Evolutionary conservation across 2,888 invertebrate genomes (phyloP), one percentile per base, ranked within the genome.

Genomic region (Tenthredo notha): DNA sequence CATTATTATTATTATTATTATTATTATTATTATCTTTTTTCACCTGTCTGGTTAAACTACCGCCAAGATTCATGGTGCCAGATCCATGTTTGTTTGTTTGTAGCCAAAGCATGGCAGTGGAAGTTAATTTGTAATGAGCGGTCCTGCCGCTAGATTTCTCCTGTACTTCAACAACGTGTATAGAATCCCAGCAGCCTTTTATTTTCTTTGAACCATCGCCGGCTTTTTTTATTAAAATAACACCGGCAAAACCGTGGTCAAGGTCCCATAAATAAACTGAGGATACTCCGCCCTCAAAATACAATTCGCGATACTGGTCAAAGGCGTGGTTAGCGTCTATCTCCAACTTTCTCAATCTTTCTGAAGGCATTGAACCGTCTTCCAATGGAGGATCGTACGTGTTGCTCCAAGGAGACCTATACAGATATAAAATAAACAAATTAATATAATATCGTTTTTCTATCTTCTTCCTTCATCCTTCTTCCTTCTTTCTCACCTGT

Each of bases 221-320:
- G 0, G 98, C 98, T 94, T 99, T 99, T 94, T 99, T 99, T 91
- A 99, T 99, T 90, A 99, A 95, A 92, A 99, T 99, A 65, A 99
- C 99, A 89, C 98, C 98, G 95, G 95, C 99, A 95, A 99, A 99
- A 6, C 99, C 99, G 94, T 98, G 98, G 92, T 99, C 99, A 93
- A 99, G 95, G 92, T 99, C 99, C 99, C 99, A 99, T 87, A 99
- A 95, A 94, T 99, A 99, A 4, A 99, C 99, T 7, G 99, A 99
- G 25, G 99, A 99, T 0, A 99, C 99, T 1, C 99, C 99, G 84
- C 99, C 99, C 94, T 99, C 99, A 93, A 98, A 99, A 94, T 99
- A 99, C 97, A 99, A 98, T 94, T 99, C 99, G 92, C 99, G 96
- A 93, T 99, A 99, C 92, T 98, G 98, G 94, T 99, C 99, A 93